phyloP scores from a whole-genome alignment of 2,888 invertebrate genomes.

The Clivina fossor region DNA sequence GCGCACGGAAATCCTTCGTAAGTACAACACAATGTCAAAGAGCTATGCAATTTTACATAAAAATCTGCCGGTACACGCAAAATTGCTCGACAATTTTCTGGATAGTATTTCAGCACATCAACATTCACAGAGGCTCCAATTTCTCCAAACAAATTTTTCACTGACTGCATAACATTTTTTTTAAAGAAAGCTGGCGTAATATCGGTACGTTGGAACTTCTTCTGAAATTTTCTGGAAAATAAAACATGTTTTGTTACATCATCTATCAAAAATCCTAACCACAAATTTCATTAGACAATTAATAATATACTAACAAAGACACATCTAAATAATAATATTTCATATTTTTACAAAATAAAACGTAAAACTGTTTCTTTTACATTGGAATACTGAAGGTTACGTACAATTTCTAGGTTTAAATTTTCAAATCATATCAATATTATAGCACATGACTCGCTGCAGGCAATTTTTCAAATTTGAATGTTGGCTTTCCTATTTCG shows the following conservation, averaged over 20 bases:
- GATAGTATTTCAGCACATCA: slow-evolving; percentile 61
- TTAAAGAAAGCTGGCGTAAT: slow-evolving; percentile 59
- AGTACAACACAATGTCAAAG: slow-evolving; percentile 57
- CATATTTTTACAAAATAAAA: slow-evolving; percentile 42
- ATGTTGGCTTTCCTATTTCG: no score
- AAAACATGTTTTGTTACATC: slow-evolving; percentile 32
- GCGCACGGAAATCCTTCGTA: slow-evolving; percentile 57
- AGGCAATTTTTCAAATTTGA: no score
- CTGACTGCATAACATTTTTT: slow-evolving; percentile 58
- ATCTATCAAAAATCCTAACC: slow-evolving; percentile 29
- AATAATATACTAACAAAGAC: slow-evolving; percentile 57
- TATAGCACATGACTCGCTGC: no score
- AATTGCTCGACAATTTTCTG: slow-evolving; percentile 54
- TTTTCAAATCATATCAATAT: no score
- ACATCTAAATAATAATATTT: slow-evolving; percentile 57
- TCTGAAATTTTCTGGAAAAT: slow-evolving; percentile 54
- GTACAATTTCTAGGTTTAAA: no score
- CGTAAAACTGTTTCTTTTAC: no score
- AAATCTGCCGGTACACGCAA: slow-evolving; percentile 58
- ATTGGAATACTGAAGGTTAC: no score
- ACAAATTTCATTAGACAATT: slow-evolving; percentile 31
- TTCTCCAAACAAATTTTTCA: slow-evolving; percentile 61
- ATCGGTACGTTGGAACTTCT: slow-evolving; percentile 48
- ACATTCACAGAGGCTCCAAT: slow-evolving; percentile 57
- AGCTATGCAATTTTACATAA: slow-evolving; percentile 60